Conservation (phyloP, 2,797 vertebrate species). For the Harpagifer antarcticus region DNA sequence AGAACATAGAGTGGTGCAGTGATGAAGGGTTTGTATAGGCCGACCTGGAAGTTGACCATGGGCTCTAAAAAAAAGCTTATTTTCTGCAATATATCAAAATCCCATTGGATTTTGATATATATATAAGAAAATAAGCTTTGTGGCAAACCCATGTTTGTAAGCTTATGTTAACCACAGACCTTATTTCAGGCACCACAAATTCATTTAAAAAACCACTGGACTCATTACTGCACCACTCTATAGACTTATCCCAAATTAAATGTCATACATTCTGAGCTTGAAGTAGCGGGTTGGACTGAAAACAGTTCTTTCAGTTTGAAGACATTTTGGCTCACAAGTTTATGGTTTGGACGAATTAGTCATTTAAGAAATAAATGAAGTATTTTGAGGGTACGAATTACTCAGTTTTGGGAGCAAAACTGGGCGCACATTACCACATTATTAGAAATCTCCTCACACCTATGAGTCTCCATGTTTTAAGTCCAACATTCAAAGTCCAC, state of each 20-base stretch:
- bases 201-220: too few relatives aligned
- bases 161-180: too few relatives aligned
- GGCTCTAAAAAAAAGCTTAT: too few relatives aligned
- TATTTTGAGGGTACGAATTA: not conserved
- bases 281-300: not conserved
- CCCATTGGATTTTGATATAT: too few relatives aligned
- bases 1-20: not conserved
- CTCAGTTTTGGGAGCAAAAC: not conserved
- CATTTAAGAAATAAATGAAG: not conserved
- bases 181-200: too few relatives aligned
- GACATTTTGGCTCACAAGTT: not conserved
- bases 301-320: not conserved
- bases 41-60: not conserved
- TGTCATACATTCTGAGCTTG: not conserved
- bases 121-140: too few relatives aligned
- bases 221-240: too few relatives aligned
- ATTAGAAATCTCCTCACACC: not conserved
- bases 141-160: too few relatives aligned
- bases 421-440: not conserved
- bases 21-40: too few relatives aligned
- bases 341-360: not conserved
- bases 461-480: slow-evolving; percentile 12
- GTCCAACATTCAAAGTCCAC: slow-evolving; percentile 15
- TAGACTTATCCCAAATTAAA: not conserved
- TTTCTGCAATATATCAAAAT: too few relatives aligned